Percentiles rank a stretch among this genome's conserved stretches.
These are phyloP conservation scores for Siniperca obscura DNA, from an alignment of 2,797 vertebrate species.

Conservation along the genomic window DNA sequence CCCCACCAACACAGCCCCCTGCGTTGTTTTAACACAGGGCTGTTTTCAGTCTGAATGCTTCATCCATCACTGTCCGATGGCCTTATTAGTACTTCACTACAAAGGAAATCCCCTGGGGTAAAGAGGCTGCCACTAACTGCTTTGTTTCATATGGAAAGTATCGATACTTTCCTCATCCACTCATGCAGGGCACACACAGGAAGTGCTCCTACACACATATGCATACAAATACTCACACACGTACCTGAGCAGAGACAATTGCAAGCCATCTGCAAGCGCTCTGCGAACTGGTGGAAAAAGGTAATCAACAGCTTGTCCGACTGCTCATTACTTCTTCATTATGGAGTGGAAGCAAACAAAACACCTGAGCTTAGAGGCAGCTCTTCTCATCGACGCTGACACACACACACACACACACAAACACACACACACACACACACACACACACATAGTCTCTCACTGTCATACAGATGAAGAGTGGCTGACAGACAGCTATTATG, in stretches of 20 bases:
- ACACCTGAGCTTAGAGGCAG: constrained; percentile 54
- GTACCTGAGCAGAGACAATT: constrained; percentile 57
- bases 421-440: constrained; percentile 6
- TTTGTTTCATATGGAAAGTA: constrained; percentile 57
- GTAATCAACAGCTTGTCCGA: constrained; percentile 75
- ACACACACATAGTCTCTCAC: constrained; percentile 3
- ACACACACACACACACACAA: constrained; percentile 25
- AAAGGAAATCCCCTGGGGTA: constrained; percentile 67
- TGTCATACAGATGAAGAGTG: constrained; percentile 41
- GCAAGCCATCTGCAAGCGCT: constrained; percentile 66
- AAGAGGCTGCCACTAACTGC: constrained; percentile 49
- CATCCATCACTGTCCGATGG: constrained; percentile 83
- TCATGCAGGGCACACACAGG: constrained; percentile 33
- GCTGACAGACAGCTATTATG: constrained; percentile 49
- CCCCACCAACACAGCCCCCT: background rate
- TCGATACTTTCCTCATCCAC: constrained; percentile 47
- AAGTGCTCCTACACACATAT: constrained; percentile 21
- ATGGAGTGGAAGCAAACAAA: constrained; percentile 61
- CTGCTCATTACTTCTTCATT: constrained; percentile 78
- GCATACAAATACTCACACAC: constrained; percentile 35
- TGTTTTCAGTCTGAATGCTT: constrained; percentile 34
- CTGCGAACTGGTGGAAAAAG: constrained; percentile 51
- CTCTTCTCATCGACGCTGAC: constrained; percentile 6
- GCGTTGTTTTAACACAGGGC: background rate
- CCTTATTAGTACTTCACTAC: constrained; percentile 79